Conservation (phyloP, 2,888 invertebrate genomes). For the Escarpia spicata region DNA sequence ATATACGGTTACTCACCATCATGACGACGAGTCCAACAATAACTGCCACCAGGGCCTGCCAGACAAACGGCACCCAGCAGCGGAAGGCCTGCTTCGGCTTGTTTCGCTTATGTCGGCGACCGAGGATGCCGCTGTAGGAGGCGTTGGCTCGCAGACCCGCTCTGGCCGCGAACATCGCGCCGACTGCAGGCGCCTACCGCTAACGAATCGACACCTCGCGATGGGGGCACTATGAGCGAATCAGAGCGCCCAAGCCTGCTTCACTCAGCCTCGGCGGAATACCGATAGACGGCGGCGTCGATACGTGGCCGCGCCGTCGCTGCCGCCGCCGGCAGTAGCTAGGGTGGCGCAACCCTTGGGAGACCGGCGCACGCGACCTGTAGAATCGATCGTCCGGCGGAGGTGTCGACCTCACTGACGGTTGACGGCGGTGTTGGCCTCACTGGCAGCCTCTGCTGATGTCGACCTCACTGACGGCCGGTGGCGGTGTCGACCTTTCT, state of each 20-base stretch:
- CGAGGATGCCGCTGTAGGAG: background rate
- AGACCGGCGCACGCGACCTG: background rate
- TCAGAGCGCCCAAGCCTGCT: background rate
- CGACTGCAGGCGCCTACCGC: background rate
- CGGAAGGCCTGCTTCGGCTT: conserved; percentile 32
- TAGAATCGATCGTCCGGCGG: background rate
- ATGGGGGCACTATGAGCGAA: background rate
- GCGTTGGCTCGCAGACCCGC: background rate
- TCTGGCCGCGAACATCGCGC: conserved; percentile 3
- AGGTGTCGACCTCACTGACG: too few relatives aligned
- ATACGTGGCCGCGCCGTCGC: background rate
- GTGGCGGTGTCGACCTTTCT: too few relatives aligned
- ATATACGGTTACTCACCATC: background rate
- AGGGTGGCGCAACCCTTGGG: background rate
- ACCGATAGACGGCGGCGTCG: background rate
- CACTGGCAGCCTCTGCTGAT: too few relatives aligned
- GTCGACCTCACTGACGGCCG: too few relatives aligned
- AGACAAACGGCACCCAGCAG: conserved; percentile 41
- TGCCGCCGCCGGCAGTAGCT: background rate
- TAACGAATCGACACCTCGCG: background rate
- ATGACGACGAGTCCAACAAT: conserved; percentile 34
- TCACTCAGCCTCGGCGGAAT: background rate
- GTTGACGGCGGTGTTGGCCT: too few relatives aligned
- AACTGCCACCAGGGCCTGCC: conserved; percentile 36
- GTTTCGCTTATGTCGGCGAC: background rate